Evolutionary conservation across 1,140 invertebrate genomes (phyloP), one percentile per base, ranked within the genome.

Genomic region (Eueides isabella): DNA sequence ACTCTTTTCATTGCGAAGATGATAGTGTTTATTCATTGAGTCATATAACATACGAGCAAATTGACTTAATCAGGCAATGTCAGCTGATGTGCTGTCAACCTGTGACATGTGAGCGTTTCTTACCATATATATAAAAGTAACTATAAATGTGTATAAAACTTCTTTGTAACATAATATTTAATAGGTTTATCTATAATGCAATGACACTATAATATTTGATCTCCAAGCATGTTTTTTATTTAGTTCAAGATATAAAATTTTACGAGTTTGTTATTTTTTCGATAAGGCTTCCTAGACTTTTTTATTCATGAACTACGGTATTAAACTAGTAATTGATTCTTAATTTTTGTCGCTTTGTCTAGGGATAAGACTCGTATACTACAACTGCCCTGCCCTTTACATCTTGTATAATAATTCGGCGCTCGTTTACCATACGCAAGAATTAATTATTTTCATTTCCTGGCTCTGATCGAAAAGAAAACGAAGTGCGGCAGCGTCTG

Each of bases 11-110:
- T 33, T 2, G 31, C 14, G n/a, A n/a, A n/a, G n/a, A n/a, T n/a
- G n/a, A n/a, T n/a, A n/a, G n/a, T n/a, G n/a, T 35, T 35, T 35
- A 3, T 35, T 35, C 33, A 35, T 2, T 35, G 11, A 2, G 11
- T 35, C 14, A 35, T 35, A 12, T 38, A 38, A 11, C 16, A 1
- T 19, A 41, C 26, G 66, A 68, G 44, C 48, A 68, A 68, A 68
- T 67, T 55, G 66, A 68, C 29, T 55, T 68, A 68, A 68, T 68
- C 44, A 55, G 41, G 55, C 66, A 68, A 55, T 68, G 66, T 68
- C 66, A 68, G 66, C 41, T 55, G 66, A 26, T 55, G 48, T 55
- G 48, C 48, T 55, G 48, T 55, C 48, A 55, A 55, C 48, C 48
- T 55, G 26, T 55, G 48, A 55, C 48, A 55, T 23, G 9, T 11